These are phyloP conservation scores for Drosophila sturtevanti DNA, from an alignment of 1,140 invertebrate species.

Conservation along the genomic window DNA sequence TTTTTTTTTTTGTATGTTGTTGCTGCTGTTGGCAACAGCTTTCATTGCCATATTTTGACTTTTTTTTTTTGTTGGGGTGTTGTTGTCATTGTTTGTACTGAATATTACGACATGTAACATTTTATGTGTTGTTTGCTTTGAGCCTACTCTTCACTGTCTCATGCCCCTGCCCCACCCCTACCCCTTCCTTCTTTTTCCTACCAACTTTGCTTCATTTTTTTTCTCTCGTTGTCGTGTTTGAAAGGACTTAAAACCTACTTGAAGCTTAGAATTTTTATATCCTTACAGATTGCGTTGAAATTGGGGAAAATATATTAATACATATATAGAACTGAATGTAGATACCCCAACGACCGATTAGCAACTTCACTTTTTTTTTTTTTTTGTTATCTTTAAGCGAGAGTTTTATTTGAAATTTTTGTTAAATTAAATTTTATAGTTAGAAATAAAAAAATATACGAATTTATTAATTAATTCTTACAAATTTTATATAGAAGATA, in stretches of 20 bases:
- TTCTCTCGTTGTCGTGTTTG: background rate
- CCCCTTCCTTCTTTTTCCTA: background rate
- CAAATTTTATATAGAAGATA: no score
- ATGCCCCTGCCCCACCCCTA: background rate
- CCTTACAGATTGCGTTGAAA: background rate
- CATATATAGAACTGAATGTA: no score
- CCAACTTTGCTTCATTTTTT: background rate
- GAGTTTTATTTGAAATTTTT: no score
- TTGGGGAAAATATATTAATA: background rate
- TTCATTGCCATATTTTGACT: slow-evolving; percentile 63
- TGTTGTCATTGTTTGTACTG: slow-evolving; percentile 54
- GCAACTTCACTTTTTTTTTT: no score
- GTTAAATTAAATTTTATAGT: no score
- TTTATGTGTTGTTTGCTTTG: slow-evolving; percentile 51
- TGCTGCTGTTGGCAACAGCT: slow-evolving; percentile 47
- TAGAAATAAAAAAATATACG: no score
- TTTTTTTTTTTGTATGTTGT: slow-evolving; percentile 25
- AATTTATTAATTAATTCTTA: no score
- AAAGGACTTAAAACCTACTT: background rate
- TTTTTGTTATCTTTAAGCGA: no score
- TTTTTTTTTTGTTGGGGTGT: slow-evolving; percentile 31
- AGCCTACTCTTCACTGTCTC: background rate
- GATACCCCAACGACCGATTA: no score
- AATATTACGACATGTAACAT: slow-evolving; percentile 71
- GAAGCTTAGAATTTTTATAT: background rate